These are phyloP conservation scores for Drosophila rellima DNA, from an alignment of 2,888 invertebrate genomes.

Conservation along the genomic window DNA sequence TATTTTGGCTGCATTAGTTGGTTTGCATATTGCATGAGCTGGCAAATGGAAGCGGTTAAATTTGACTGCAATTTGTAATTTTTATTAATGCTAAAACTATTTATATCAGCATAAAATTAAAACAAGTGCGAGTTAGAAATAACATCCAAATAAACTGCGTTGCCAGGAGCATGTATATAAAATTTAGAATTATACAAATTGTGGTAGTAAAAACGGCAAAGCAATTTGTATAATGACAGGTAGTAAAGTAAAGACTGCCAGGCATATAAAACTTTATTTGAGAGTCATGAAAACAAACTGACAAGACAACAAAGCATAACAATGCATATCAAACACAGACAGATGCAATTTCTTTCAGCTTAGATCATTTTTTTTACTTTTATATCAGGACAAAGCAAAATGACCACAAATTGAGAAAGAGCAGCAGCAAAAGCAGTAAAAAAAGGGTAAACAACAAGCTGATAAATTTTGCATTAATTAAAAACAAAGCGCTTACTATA, in stretches of 20 bases:
- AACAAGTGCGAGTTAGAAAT: slow-evolving; percentile 41
- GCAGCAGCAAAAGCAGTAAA: slow-evolving; percentile 10
- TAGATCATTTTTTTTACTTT: slow-evolving; percentile 14
- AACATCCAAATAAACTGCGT: slow-evolving; percentile 41
- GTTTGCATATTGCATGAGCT: slow-evolving; percentile 40
- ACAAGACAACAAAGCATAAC: slow-evolving; percentile 29
- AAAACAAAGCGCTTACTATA: slow-evolving; percentile 34
- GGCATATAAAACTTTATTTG: slow-evolving; percentile 49
- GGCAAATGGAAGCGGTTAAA: slow-evolving; percentile 28
- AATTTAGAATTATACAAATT: slow-evolving; percentile 25
- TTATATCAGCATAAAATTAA: slow-evolving; percentile 34
- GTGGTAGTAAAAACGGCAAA: slow-evolving; percentile 8
- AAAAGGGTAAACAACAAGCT: slow-evolving; percentile 40
- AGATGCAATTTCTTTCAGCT: slow-evolving; percentile 20
- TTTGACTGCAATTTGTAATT: slow-evolving; percentile 20
- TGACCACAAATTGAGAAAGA: slow-evolving; percentile 21
- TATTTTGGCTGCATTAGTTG: slow-evolving; percentile 25
- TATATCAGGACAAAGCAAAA: slow-evolving; percentile 10
- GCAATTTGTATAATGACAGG: slow-evolving; percentile 39
- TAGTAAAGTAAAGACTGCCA: slow-evolving; percentile 32
- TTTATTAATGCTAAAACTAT: slow-evolving; percentile 11
- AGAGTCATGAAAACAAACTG: slow-evolving; percentile 30
- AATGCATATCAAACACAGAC: slow-evolving; percentile 23
- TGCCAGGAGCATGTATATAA: slow-evolving; percentile 9
- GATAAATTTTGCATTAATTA: slow-evolving; percentile 63